These are phyloP conservation scores for Thomomys bottae DNA, from an alignment of 2,113 vertebrate genomes.

Conservation along the genomic window DNA sequence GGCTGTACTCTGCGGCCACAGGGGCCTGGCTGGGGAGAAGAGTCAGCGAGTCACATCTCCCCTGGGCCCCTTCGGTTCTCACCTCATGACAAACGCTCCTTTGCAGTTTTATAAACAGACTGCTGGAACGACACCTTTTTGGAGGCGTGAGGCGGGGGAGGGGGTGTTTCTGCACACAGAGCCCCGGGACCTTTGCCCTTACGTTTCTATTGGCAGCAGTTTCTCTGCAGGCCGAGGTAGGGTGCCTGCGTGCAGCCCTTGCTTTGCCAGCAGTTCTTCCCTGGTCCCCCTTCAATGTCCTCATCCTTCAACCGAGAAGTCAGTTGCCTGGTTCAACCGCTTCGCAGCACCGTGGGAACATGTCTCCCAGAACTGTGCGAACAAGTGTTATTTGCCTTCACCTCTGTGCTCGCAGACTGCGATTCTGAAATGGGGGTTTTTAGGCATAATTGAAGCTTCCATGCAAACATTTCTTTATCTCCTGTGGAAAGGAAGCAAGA, in stretches of 20 bases:
- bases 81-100: slow-evolving; percentile 69
- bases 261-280: too few relatives aligned
- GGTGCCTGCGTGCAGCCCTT: background rate
- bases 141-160: slow-evolving; percentile 52
- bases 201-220: too few relatives aligned
- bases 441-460: background rate
- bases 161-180: background rate
- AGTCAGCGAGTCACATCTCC: background rate
- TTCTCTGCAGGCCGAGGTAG: background rate
- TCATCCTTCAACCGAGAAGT: background rate
- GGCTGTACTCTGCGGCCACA: background rate
- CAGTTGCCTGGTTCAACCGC: background rate
- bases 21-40: background rate
- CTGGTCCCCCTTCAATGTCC: background rate
- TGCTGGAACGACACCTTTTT: slow-evolving; percentile 70
- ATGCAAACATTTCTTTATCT: slow-evolving; percentile 23
- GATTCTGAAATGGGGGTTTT: slow-evolving; percentile 1
- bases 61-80: slow-evolving; percentile 13
- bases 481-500: background rate
- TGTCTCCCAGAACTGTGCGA: background rate
- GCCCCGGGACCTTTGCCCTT: background rate
- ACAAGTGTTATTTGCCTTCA: background rate
- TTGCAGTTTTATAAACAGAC: slow-evolving; percentile 76
- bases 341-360: background rate
- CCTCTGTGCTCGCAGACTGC: background rate